Evolutionary conservation across 2,888 invertebrate species (phyloP).

Genomic region (Drosophila prolongata): DNA sequence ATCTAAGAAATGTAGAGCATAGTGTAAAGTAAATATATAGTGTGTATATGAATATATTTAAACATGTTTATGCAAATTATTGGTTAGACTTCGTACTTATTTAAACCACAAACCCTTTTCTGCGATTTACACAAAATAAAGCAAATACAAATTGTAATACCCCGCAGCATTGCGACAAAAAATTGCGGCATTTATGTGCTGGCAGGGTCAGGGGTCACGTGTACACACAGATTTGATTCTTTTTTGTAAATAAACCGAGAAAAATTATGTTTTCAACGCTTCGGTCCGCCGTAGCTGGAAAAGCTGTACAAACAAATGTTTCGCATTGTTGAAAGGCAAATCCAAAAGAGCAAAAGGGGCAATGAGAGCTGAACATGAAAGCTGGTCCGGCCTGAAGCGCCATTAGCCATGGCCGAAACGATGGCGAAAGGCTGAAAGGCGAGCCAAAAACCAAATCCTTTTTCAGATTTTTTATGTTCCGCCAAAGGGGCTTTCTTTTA

Average conservation of each 20-base stretch:
- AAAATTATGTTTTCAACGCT: conserved; percentile 62
- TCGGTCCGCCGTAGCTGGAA: conserved; percentile 31
- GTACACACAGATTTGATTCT: conserved; percentile 30
- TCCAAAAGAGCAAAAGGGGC: conserved; percentile 49
- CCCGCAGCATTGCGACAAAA: conserved; percentile 40
- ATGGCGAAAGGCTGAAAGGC: conserved; percentile 30
- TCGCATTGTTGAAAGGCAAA: conserved; percentile 65
- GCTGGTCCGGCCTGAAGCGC: conserved; percentile 63
- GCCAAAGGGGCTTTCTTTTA: conserved; percentile 48
- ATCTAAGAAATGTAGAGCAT: background rate
- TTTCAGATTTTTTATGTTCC: conserved; percentile 63
- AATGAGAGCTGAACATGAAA: conserved; percentile 33
- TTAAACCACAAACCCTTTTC: background rate
- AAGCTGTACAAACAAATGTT: conserved; percentile 75
- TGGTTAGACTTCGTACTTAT: no score
- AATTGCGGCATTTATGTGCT: conserved; percentile 21
- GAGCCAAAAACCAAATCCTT: conserved; percentile 50
- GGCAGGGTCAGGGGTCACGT: conserved; percentile 11
- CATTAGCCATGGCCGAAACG: conserved; percentile 63
- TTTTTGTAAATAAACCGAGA: conserved; percentile 38
- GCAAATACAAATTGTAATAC: conserved; percentile 20
- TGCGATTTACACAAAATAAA: conserved; percentile 2
- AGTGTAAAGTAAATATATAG: background rate
- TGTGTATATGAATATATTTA: no score
- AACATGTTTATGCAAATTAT: no score